phyloP scores from a whole-genome alignment of 1,140 invertebrate species.

The Neodiprion fabricii region DNA sequence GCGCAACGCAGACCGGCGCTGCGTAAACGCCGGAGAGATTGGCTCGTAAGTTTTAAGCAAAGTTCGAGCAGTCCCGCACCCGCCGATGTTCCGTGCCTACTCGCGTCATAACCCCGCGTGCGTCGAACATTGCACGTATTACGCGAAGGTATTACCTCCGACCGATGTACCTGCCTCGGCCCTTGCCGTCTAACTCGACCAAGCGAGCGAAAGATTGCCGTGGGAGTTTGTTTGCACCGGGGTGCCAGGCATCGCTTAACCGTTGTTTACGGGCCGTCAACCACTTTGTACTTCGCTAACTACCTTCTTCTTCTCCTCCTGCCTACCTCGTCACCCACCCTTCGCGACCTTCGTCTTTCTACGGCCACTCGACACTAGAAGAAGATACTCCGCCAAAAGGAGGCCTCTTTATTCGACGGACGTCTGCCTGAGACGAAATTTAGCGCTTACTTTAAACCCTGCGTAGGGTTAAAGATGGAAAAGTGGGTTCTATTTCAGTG shows the following conservation, averaged over 20 bases:
- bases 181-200: not conserved
- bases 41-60: not conserved
- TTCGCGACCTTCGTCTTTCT: not conserved
- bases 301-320: constrained; percentile 35
- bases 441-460: too few species aligned
- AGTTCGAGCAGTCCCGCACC: not conserved
- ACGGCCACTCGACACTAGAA: too few species aligned
- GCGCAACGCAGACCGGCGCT: not conserved
- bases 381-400: too few species aligned
- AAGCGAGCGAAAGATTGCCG: constrained; percentile 4
- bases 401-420: too few species aligned
- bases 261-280: constrained; percentile 54
- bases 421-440: too few species aligned
- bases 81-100: too few species aligned
- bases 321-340: not conserved
- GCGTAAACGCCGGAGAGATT: not conserved
- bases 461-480: too few species aligned
- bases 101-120: too few species aligned
- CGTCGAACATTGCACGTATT: too few species aligned
- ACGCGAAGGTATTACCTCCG: not conserved
- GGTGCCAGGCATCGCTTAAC: constrained; percentile 51
- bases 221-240: constrained; percentile 21
- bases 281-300: constrained; percentile 51
- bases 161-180: not conserved
- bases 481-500: too few species aligned